Evolutionary conservation across 2,113 vertebrate genomes (phyloP), one percentile per base, ranked within the genome.

Genomic region (Chloropsis cyanopogon): DNA sequence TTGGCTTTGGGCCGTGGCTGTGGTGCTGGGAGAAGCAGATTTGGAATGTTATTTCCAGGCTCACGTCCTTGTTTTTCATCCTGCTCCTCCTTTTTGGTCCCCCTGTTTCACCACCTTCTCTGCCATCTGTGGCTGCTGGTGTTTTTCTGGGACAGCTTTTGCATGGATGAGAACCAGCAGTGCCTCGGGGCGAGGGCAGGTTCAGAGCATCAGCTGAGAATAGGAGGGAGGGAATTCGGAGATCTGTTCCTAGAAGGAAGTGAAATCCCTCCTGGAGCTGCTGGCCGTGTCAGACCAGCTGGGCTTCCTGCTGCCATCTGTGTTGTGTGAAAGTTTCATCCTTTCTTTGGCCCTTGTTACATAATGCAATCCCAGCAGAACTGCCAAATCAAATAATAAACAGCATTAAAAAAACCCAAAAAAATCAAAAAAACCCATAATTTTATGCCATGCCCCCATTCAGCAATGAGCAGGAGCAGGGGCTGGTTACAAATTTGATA

Each of bases 81-180:
- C 44, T 64, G 35, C 78, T 75, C 7, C 4, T 70, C 61, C 31
- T 52, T 49, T 65, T 14, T 4, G 1, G 46, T 24, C 41, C 23
- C 35, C 35, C 31, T 69, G 10, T 42, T 59, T 47, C 20, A n/a
- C 12, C 68, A 37, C 35, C 47, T 16, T 73, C 77, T 77, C 50
- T 25, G 57, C 25, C 81, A 56, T 4, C 59, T 31, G 24, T 63
- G 76, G 23, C 80, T 88, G 35, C 20, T 41, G 24, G 3, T 79
- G 61, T 63, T 94, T 92, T 94, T 86, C 77, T 80, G 57, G 82
- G 53, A 12, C 59, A 66, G 59, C 50, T 73, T 35, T 57, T 69
- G 37, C 59, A 19, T 1, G 75, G 63, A 19, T 79, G 41, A 82
- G 61, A 91, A 29, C 12, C 88, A 70, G 65, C 75, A 82, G 6